Evolutionary conservation across 2,113 vertebrate species (phyloP), one percentile per base, ranked within the genome.

Genomic region (Rhinoderma darwinii): DNA sequence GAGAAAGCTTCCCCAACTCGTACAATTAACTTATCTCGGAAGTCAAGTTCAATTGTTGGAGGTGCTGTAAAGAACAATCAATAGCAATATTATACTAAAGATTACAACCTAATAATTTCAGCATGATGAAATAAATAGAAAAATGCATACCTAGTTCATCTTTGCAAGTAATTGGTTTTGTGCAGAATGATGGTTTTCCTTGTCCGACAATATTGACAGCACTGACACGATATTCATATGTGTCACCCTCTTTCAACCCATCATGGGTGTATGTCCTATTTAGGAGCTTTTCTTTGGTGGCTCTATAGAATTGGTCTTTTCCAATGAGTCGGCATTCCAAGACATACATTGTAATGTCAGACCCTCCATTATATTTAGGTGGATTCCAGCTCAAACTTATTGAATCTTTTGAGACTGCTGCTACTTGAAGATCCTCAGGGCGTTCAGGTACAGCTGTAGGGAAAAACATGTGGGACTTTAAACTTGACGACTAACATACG

Each of bases 101-200:
- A 84, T 15, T n/a, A 61, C 5, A 32, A 86, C 86, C 47, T 6
- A 43, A 85, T 27, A 6, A 18, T 88, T 91, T 89, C 10, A 88
- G 87, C 88, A 73, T 10, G 82, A 44, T 76, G 43, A 78, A 85
- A 27, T 82, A 9, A 74, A 56, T 8, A 51, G 5, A 68, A 3
- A 30, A 14, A 88, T 56, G 92, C 96, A 84, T 94, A 99, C 98
- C 98, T 35, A 99, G 92, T 92, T 98, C 97, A 90, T 99, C 95
- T 89, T 94, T 99, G 95, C 98, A 99, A 1, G 96, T 98, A 93
- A 99, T 96, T 84, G 97, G 95, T 90, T 99, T 99, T 88, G 97
- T 99, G 92, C 94, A 95, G 93, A 99, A 99, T 0, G 98, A 99
- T 1, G 98, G 98, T 83, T 99, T 99, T 89, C 98, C 93, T 89